Evolutionary conservation across 2,888 invertebrate species (phyloP).

Genomic region (Orthonevra nobilis): DNA sequence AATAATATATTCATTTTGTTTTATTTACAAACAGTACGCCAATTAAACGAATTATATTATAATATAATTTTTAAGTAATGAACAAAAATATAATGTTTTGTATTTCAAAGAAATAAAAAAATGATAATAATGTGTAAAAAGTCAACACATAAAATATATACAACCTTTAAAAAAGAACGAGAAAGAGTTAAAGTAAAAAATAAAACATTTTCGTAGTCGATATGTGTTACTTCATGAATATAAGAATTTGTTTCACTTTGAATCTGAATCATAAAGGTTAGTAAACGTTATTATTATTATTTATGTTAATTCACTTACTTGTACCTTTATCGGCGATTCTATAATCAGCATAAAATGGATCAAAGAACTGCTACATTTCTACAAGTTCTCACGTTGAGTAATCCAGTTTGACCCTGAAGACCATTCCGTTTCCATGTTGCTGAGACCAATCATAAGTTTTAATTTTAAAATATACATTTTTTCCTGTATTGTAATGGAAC

Average conservation of each 20-base stretch:
- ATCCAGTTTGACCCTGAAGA: no score
- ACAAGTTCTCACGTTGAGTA: no score
- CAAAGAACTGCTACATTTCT: no score
- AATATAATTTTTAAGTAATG: conserved; percentile 37
- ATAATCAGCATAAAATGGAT: no score
- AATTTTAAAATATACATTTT: no score
- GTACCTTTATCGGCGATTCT: no score
- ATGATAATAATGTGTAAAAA: conserved; percentile 5
- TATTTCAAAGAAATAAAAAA: conserved; percentile 41
- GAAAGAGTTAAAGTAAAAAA: conserved; percentile 21
- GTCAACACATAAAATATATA: conserved; percentile 12
- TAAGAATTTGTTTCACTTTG: conserved; percentile 18
- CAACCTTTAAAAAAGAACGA: conserved; percentile 20
- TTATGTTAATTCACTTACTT: no score
- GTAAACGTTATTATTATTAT: no score
- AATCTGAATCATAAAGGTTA: no score
- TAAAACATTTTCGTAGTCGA: conserved; percentile 66
- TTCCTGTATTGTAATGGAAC: no score
- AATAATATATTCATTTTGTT: conserved; percentile 22
- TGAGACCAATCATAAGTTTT: no score
- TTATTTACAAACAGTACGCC: conserved; percentile 51
- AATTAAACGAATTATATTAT: conserved; percentile 51
- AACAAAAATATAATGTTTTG: conserved; percentile 34
- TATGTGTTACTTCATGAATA: conserved; percentile 65
- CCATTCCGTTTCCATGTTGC: no score